phyloP scores from a whole-genome alignment of 2,797 vertebrate genomes.

The Acanthornis magna region DNA sequence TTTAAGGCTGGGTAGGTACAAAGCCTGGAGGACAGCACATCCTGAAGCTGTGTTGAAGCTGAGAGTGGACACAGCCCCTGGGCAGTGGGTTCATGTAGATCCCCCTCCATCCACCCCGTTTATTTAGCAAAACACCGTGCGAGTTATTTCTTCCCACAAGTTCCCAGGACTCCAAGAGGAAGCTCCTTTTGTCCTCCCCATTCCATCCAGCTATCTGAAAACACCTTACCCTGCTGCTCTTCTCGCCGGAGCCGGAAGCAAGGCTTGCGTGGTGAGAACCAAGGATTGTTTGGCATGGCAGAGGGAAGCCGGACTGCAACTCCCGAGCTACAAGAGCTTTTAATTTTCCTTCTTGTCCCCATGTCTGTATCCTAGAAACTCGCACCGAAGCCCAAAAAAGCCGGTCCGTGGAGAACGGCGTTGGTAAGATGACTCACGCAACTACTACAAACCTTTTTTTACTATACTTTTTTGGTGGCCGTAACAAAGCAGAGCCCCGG shows the following conservation, averaged over 20 bases:
- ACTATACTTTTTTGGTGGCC: not conserved
- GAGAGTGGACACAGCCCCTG: fast-evolving
- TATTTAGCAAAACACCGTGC: not conserved
- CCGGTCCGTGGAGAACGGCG: fast-evolving
- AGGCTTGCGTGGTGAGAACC: not conserved
- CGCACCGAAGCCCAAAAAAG: not conserved
- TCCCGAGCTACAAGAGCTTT: not conserved
- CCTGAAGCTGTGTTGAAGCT: not conserved
- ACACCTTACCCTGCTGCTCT: not conserved
- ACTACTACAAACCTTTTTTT: too few relatives aligned
- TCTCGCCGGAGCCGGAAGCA: not conserved
- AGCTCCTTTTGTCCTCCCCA: not conserved
- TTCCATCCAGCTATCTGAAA: too few relatives aligned
- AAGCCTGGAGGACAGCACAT: not conserved
- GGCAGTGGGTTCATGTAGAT: not conserved
- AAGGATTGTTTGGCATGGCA: fast-evolving
- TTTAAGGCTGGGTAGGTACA: not conserved
- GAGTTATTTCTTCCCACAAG: not conserved
- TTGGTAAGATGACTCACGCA: fast-evolving
- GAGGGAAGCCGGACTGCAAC: not conserved
- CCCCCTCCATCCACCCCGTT: not conserved
- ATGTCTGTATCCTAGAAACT: not conserved
- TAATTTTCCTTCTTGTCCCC: not conserved
- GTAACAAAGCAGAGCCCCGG: not conserved
- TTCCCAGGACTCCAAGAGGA: not conserved